A percentile compares a stretch with the other conserved stretches of the same genome.
Conservation (phyloP, 2,888 invertebrate species). For the Eupithecia exiguata region DNA sequence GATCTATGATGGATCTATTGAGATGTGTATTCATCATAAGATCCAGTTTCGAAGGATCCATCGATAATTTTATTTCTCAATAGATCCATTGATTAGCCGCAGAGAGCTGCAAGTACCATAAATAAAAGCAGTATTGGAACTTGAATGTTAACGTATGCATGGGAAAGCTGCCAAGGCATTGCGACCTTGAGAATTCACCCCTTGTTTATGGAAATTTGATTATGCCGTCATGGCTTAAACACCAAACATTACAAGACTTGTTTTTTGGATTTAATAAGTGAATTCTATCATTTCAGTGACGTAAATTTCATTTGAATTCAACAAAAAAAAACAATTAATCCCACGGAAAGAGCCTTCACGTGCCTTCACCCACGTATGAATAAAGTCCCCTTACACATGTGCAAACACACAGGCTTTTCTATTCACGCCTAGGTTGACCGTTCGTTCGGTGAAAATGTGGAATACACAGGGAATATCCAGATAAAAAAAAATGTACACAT, state of each 20-base stretch:
- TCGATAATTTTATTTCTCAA: no score
- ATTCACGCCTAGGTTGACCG: slow-evolving; percentile 21
- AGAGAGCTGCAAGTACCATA: neutral
- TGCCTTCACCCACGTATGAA: slow-evolving; percentile 16
- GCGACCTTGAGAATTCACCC: slow-evolving; percentile 9
- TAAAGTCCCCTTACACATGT: slow-evolving; percentile 6
- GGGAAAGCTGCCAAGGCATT: slow-evolving; percentile 9
- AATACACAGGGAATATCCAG: neutral
- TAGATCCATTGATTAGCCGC: no score
- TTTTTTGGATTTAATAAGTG: neutral
- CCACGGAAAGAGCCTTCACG: neutral
- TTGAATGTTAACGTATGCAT: neutral
- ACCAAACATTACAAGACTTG: neutral
- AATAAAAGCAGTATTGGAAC: neutral
- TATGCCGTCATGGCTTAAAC: neutral
- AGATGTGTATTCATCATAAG: no score
- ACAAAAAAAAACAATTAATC: neutral
- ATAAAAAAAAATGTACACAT: neutral
- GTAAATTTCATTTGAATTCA: neutral
- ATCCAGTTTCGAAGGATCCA: no score
- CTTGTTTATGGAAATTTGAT: slow-evolving; percentile 6
- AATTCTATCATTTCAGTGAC: neutral
- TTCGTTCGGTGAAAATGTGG: neutral
- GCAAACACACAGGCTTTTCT: slow-evolving; percentile 8
- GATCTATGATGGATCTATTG: no score